Percentiles rank a stretch among this genome's conserved stretches.
phyloP scores from a whole-genome alignment of 2,888 invertebrate genomes.

The Macrophya alboannulata region DNA sequence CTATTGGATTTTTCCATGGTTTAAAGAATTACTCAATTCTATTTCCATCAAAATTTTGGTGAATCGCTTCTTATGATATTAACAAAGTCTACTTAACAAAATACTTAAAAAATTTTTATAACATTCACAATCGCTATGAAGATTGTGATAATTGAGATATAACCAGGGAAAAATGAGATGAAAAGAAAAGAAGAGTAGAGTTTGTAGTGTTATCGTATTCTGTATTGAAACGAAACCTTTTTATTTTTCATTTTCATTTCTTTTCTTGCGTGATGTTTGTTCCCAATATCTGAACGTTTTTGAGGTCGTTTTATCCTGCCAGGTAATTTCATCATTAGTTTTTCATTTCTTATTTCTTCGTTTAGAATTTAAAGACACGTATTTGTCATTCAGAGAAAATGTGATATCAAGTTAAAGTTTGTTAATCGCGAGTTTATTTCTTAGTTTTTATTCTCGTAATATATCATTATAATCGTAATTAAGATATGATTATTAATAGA shows the following conservation, averaged over 20 bases:
- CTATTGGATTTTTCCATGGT: neutral
- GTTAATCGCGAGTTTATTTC: neutral
- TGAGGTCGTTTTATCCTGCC: neutral
- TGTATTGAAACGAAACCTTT: neutral
- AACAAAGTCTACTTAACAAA: neutral
- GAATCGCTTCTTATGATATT: neutral
- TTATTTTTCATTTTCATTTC: neutral
- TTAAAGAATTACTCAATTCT: neutral
- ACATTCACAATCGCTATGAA: neutral
- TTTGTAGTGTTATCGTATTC: neutral
- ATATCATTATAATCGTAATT: neutral
- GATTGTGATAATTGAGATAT: neutral
- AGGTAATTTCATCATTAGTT: neutral
- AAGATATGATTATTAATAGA: neutral
- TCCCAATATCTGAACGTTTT: neutral
- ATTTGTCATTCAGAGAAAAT: neutral
- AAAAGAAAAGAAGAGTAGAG: neutral
- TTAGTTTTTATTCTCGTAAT: neutral
- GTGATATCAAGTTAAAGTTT: constrained; percentile 15
- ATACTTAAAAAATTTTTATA: neutral
- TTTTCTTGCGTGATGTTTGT: neutral
- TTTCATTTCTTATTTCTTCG: too few species aligned
- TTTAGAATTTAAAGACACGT: neutral
- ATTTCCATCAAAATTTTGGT: neutral
- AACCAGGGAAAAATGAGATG: neutral